phyloP scores from a whole-genome alignment of 2,888 invertebrate genomes.

The Rhamphomyia laevipes region DNA sequence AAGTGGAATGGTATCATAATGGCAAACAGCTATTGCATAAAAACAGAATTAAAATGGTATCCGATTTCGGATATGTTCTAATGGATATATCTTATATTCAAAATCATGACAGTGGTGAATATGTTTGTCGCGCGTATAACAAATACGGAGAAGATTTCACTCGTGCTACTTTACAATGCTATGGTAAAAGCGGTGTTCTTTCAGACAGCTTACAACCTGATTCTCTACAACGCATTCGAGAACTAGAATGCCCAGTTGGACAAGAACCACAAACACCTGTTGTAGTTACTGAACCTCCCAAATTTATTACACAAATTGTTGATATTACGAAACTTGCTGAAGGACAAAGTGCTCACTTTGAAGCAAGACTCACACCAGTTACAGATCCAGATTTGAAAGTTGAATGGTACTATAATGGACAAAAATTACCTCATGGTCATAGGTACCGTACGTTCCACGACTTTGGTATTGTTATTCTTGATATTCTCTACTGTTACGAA shows the following conservation, averaged over 20 bases:
- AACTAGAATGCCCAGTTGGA: constrained; percentile 59
- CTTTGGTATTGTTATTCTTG: constrained; percentile 91
- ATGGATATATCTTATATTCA: constrained; percentile 91
- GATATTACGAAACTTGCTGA: constrained; percentile 80
- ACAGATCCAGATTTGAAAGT: constrained; percentile 90
- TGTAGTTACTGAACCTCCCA: constrained; percentile 69
- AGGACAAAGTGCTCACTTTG: constrained; percentile 89
- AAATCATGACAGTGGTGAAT: constrained; percentile 86
- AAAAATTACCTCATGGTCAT: constrained; percentile 86
- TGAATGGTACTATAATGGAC: constrained; percentile 91
- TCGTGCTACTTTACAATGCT: constrained; percentile 70
- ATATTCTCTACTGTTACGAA: constrained; percentile 91
- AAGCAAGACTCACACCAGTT: constrained; percentile 85
- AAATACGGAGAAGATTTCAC: constrained; percentile 85
- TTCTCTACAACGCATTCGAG: constrained; percentile 75
- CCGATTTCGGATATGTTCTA: constrained; percentile 90
- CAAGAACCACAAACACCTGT: constrained; percentile 44
- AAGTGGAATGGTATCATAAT: constrained; percentile 95
- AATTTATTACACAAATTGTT: constrained; percentile 76
- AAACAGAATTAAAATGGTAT: constrained; percentile 82
- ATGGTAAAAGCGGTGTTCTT: constrained; percentile 75
- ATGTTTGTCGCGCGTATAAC: constrained; percentile 83
- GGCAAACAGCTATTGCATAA: constrained; percentile 80
- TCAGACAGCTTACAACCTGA: constrained; percentile 84
- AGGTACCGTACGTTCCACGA: constrained; percentile 96